Percentiles rank a stretch among this genome's conserved stretches.
Conservation (phyloP, 92 coral and sea anemone genomes). For the Palythoa caribaeorum region DNA sequence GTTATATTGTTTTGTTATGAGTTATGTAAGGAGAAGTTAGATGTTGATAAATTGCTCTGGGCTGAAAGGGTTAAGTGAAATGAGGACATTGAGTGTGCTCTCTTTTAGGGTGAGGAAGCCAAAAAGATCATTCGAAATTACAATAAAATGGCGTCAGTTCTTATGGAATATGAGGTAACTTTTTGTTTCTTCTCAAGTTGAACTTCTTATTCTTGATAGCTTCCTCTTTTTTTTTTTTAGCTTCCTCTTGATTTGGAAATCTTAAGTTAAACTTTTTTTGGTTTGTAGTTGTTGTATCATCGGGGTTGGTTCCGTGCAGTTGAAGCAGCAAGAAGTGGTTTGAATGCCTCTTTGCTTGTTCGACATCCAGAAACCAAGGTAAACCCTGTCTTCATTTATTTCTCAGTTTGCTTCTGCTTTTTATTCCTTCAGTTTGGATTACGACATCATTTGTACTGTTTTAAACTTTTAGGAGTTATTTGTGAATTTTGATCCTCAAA, state of each 20-base stretch:
- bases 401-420: background rate
- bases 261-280: background rate
- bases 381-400: background rate
- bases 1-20: too few species aligned
- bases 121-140: constrained; percentile 89
- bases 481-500: constrained; percentile 98
- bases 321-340: constrained; percentile 95
- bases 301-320: constrained; percentile 99
- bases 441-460: background rate
- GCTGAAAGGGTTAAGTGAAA: background rate
- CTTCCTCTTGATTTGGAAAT: too few species aligned
- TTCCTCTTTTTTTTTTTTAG: background rate
- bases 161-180: constrained; percentile 95
- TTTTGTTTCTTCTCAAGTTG: background rate
- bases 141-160: constrained; percentile 98
- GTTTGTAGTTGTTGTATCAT: constrained; percentile 85
- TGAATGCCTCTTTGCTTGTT: constrained; percentile 94
- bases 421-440: background rate
- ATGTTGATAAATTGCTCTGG: background rate
- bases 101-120: constrained; percentile 92
- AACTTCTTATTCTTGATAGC: background rate
- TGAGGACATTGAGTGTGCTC: background rate
- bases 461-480: constrained; percentile 77
- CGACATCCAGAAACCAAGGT: constrained; percentile 98
- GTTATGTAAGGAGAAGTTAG: too few species aligned